Evolutionary conservation across 2,113 vertebrate genomes (phyloP), one percentile per base, ranked within the genome.

Genomic region (Clarias gariepinus): DNA sequence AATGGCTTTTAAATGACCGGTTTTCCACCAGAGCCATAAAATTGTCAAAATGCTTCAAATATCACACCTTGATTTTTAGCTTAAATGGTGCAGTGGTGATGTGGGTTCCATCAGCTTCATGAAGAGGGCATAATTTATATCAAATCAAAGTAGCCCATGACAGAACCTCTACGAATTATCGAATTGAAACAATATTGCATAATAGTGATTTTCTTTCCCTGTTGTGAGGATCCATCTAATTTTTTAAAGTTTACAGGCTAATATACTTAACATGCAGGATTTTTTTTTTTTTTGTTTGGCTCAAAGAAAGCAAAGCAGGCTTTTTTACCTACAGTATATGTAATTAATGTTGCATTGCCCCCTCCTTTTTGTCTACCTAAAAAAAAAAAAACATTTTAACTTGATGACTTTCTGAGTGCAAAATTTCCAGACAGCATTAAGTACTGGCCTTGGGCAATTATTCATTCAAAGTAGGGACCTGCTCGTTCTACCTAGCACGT

Each of bases 51-150:
- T 57, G 63, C 84, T 52, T 69, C 28, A 4, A 63, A 60, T 13
- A 64, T 66, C 82, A n/a, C 55, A 64, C 19, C n/a, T 21, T 85
- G 71, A 76, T 87, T 84, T 71, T 80, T 82, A 76, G 80, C 60
- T 77, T 82, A 79, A 85, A 83, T 19, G 60, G 16, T 55, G 33
- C 66, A 30, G 16, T 55, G 28, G 15, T 78, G 5, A 69, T 30
- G 23, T 23, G 25, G n/a, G 47, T 55, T 89, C 84, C 69, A 66
- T 60, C 83, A 82, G n/a, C 15, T 85, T 53, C 58, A 68, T 74
- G 41, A 61, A 78, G 78, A 76, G 73, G 83, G 83, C 19, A 13
- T 85, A 6, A 6, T 47, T 84, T 33, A 82, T 53, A 68, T 71
- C 53, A 58, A 83, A 19, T n/a, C n/a, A 77, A 77, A 52, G 47